Percentiles rank a stretch among this genome's conserved stretches.
Conservation (phyloP, 2,888 invertebrate species). For the Apodemia mormo region DNA sequence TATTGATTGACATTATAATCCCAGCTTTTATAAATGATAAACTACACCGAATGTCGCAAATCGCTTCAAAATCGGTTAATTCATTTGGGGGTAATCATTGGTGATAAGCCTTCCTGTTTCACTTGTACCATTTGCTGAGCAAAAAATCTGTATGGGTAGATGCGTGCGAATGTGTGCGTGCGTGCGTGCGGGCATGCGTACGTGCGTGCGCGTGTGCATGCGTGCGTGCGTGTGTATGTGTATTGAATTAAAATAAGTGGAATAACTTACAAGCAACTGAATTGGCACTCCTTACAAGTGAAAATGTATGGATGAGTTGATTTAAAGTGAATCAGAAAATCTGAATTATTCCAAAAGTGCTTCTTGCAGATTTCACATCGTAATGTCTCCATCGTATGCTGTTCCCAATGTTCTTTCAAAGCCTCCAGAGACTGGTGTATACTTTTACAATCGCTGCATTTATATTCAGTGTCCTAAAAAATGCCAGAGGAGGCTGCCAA, state of each 20-base stretch:
- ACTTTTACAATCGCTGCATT: background rate
- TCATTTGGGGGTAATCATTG: too few species aligned
- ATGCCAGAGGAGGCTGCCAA: constrained; percentile 1
- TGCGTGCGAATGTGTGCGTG: too few species aligned
- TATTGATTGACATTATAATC: too few species aligned
- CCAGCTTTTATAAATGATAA: too few species aligned
- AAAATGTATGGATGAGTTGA: background rate
- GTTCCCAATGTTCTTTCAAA: constrained; percentile 3
- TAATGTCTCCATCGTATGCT: background rate
- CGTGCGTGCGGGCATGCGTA: too few species aligned
- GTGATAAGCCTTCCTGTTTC: too few species aligned
- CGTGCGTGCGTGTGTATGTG: too few species aligned
- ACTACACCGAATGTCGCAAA: too few species aligned
- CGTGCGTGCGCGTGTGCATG: too few species aligned
- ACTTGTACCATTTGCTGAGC: too few species aligned
- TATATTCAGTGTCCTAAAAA: background rate
- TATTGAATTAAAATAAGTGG: background rate
- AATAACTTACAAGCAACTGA: constrained; percentile 2
- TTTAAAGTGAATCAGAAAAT: background rate
- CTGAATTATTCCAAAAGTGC: background rate
- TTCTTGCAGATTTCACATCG: background rate
- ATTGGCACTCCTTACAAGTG: constrained; percentile 1
- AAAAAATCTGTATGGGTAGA: too few species aligned
- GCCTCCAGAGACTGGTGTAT: background rate
- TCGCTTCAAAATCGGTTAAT: too few species aligned